phyloP scores from a whole-genome alignment of 1,140 invertebrate species.

The Brachionus paranguensis region DNA sequence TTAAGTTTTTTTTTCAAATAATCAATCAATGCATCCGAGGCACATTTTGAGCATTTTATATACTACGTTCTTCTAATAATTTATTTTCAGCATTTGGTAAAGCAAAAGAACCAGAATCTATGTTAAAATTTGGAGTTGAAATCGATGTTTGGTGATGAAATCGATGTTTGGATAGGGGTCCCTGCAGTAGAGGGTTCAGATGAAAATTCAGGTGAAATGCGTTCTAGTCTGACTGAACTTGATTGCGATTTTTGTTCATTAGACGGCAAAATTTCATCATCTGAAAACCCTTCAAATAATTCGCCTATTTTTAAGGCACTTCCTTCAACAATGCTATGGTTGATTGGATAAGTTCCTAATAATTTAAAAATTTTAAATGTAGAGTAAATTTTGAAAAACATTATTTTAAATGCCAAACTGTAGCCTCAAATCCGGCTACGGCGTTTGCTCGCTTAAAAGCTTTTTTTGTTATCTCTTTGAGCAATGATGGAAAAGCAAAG shows the following conservation, averaged over 20 bases:
- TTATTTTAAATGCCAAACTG: not conserved
- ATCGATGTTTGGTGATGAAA: not conserved
- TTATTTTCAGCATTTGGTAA: not conserved
- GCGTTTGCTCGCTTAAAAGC: not conserved
- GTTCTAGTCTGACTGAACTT: too few relatives aligned
- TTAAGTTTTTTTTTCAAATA: not conserved
- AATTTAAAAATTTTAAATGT: too few relatives aligned
- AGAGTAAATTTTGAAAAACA: too few relatives aligned
- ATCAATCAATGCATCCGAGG: not conserved
- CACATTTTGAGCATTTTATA: not conserved
- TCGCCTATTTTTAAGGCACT: too few relatives aligned
- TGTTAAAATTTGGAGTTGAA: not conserved
- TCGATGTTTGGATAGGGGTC: not conserved
- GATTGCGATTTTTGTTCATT: too few relatives aligned
- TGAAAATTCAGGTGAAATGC: too few relatives aligned
- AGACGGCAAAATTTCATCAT: too few relatives aligned
- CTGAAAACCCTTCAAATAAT: too few relatives aligned
- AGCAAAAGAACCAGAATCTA: not conserved
- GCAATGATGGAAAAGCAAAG: slow-evolving; percentile 39
- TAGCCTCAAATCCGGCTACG: not conserved
- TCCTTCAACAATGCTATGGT: too few relatives aligned
- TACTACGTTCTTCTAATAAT: not conserved
- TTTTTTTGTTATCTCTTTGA: not conserved
- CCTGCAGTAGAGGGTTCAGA: not conserved
- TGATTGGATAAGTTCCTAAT: too few relatives aligned